A percentile compares a stretch with the other conserved stretches of the same genome.
phyloP scores from a whole-genome alignment of 2,797 vertebrate genomes.

The Lagodon rhomboides region DNA sequence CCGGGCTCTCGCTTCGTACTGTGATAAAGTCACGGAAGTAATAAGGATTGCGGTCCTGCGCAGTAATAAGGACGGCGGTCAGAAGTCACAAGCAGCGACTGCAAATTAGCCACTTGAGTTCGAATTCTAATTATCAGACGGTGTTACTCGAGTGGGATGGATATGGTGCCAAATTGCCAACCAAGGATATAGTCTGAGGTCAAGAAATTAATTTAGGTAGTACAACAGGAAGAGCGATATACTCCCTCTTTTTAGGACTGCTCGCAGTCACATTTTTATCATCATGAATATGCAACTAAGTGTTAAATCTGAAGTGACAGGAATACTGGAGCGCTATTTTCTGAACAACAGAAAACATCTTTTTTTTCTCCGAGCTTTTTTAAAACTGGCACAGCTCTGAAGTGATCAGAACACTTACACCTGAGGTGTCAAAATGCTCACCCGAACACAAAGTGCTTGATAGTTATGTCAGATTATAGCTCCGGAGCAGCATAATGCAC shows the following conservation, averaged over 20 bases:
- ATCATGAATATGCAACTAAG: slow-evolving; percentile 26
- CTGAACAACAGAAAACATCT: neutral
- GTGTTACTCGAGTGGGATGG: slow-evolving; percentile 75
- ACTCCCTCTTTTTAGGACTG: slow-evolving; percentile 48
- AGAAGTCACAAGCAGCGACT: slow-evolving; percentile 73
- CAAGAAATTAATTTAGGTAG: slow-evolving; percentile 81
- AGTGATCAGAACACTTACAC: slow-evolving; percentile 11
- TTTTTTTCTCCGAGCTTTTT: neutral
- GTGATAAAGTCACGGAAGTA: slow-evolving; percentile 68
- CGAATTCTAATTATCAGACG: slow-evolving; percentile 84
- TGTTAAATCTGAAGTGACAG: slow-evolving; percentile 32
- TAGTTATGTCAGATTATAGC: neutral
- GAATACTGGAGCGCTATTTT: slow-evolving; percentile 42
- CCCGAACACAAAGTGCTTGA: neutral
- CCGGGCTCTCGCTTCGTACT: slow-evolving; percentile 14
- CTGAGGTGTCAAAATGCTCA: slow-evolving; percentile 1
- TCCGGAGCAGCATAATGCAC: neutral
- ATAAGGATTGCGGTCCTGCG: slow-evolving; percentile 29
- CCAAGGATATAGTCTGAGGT: slow-evolving; percentile 77
- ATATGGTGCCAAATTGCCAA: slow-evolving; percentile 80
- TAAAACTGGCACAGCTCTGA: slow-evolving; percentile 7
- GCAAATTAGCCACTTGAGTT: slow-evolving; percentile 81
- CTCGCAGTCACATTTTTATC: slow-evolving; percentile 37
- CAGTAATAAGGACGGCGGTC: slow-evolving; percentile 71
- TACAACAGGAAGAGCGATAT: slow-evolving; percentile 51